These are phyloP conservation scores for Tauraco hartlaubi DNA, from an alignment of 2,797 vertebrate species.

Conservation along the genomic window DNA sequence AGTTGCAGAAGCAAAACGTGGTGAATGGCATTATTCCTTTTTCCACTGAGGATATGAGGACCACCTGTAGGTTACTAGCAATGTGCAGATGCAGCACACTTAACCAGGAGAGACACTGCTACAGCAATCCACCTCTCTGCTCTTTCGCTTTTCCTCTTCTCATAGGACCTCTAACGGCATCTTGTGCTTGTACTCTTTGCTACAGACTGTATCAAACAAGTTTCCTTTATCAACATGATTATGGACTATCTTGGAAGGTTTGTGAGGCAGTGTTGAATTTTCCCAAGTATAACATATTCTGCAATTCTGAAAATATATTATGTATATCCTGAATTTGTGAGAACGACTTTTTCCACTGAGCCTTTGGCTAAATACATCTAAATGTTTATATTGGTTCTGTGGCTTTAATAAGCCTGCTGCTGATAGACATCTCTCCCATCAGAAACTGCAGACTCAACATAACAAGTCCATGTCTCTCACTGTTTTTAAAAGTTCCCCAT, in stretches of 20 bases:
- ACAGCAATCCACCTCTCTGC: not conserved
- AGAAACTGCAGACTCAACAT: not conserved
- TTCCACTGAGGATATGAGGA: not conserved
- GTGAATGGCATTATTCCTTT: not conserved
- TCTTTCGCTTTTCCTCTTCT: not conserved
- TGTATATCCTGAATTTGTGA: not conserved
- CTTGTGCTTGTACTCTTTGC: not conserved
- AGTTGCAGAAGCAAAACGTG: not conserved
- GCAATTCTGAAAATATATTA: not conserved
- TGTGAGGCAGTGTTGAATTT: not conserved
- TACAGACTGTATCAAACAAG: not conserved
- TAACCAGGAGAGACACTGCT: not conserved
- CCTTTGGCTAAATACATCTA: not conserved
- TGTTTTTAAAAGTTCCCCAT: not conserved
- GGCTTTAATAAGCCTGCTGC: not conserved
- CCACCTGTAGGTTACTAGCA: not conserved
- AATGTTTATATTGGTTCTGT: not conserved
- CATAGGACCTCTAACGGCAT: not conserved
- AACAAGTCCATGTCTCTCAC: not conserved
- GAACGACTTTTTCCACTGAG: not conserved
- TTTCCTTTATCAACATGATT: not conserved
- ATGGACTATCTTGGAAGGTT: not conserved
- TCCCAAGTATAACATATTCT: not conserved
- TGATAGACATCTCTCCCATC: not conserved
- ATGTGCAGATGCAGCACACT: fast-evolving